phyloP scores from a whole-genome alignment of 2,113 vertebrate genomes.

The Notarius lentiginosus region DNA sequence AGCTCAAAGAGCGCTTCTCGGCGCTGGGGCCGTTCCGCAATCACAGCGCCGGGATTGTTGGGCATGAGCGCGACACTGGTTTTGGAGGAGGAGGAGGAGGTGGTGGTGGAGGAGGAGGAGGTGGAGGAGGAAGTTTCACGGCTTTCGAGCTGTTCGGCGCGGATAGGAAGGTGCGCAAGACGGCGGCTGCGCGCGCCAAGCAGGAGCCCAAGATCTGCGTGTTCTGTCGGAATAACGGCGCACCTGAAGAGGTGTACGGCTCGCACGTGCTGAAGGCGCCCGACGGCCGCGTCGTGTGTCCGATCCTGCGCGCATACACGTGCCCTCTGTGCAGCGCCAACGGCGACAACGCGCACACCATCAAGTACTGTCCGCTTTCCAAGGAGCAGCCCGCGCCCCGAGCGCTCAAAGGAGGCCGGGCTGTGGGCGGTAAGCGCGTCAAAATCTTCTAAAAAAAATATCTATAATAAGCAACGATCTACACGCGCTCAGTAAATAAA shows the following conservation, averaged over 20 bases:
- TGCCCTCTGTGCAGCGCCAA: constrained; percentile 82
- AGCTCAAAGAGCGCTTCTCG: constrained; percentile 77
- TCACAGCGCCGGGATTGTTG: constrained; percentile 62
- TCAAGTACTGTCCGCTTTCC: constrained; percentile 83
- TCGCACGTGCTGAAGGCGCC: constrained; percentile 81
- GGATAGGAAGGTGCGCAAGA: constrained; percentile 75
- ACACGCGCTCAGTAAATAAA: constrained; percentile 46
- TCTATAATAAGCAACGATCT: constrained; percentile 21
- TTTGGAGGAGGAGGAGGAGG: constrained; percentile 70
- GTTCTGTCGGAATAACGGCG: constrained; percentile 83
- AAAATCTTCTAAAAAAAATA: constrained; percentile 72
- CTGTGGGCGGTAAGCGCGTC: constrained; percentile 80
- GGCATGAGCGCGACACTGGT: constrained; percentile 68
- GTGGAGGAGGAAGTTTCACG: constrained; percentile 69
- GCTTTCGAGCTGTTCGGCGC: constrained; percentile 75
- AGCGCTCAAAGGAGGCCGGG: constrained; percentile 77
- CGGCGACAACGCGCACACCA: constrained; percentile 82
- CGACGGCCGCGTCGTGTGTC: constrained; percentile 79
- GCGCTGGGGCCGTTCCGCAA: constrained; percentile 74
- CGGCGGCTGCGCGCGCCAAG: constrained; percentile 67
- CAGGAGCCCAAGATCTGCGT: constrained; percentile 83
- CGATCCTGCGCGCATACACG: constrained; percentile 79
- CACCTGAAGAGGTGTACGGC: constrained; percentile 80
- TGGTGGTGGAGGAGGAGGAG: constrained; percentile 48
- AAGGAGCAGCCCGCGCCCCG: constrained; percentile 78